phyloP scores from a whole-genome alignment of 2,888 invertebrate genomes.

The Drosophila differens region DNA sequence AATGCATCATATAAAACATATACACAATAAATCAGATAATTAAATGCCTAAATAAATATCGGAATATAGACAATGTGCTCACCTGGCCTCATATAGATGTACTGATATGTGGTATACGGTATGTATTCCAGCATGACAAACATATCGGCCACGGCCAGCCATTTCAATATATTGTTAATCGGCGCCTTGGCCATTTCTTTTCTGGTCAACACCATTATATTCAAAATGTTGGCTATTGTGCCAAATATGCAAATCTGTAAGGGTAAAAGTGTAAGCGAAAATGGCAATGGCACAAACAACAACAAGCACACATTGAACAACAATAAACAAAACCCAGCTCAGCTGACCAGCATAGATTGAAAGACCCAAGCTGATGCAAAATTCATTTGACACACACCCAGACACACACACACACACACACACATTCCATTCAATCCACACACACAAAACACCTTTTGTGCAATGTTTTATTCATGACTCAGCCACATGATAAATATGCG shows the following conservation, averaged over 20 bases:
- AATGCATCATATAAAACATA: neutral
- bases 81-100: conserved; percentile 88
- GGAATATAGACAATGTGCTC: conserved; percentile 67
- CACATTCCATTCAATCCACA: neutral
- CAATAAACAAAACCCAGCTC: conserved; percentile 10
- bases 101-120: conserved; percentile 90
- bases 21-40: neutral
- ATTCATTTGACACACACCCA: neutral
- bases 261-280: neutral
- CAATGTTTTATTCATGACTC: conserved; percentile 49
- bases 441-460: neutral
- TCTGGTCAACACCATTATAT: conserved; percentile 93
- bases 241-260: conserved; percentile 93
- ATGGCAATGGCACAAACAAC: conserved; percentile 9
- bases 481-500: conserved; percentile 24
- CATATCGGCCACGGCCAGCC: conserved; percentile 94
- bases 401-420: neutral
- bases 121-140: conserved; percentile 95
- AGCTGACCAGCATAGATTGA: neutral
- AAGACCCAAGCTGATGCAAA: conserved; percentile 7
- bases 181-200: conserved; percentile 93
- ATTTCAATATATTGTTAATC: conserved; percentile 93
- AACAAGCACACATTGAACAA: neutral
- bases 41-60: neutral
- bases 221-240: conserved; percentile 93